A percentile compares a stretch with the other conserved stretches of the same genome.
Conservation (phyloP, 23 tunicate species). For the Aplidium turbinatum region DNA sequence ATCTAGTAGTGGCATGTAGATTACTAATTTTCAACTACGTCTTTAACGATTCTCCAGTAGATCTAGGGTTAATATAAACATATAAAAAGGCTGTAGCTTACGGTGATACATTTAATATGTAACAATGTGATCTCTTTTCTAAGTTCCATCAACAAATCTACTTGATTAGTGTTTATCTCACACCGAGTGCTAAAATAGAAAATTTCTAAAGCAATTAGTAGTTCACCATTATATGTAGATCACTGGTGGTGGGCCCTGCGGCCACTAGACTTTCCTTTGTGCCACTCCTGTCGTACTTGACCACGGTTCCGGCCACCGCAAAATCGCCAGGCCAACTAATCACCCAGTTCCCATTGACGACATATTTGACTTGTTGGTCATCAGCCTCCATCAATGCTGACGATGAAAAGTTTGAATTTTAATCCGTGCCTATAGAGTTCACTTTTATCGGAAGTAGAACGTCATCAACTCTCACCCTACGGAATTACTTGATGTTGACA, state of each 20-base stretch:
- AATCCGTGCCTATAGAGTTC: too few relatives aligned
- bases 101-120: too few relatives aligned
- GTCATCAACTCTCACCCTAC: too few relatives aligned
- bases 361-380: slow-evolving; percentile 37
- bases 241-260: slow-evolving; percentile 60
- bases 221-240: slow-evolving; percentile 67
- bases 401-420: too few relatives aligned
- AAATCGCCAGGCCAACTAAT: slow-evolving; percentile 60
- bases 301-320: slow-evolving; percentile 55
- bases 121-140: too few relatives aligned
- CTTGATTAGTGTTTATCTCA: too few relatives aligned
- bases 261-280: slow-evolving; percentile 35
- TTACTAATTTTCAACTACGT: not conserved
- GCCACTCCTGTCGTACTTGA: slow-evolving; percentile 34
- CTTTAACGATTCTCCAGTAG: not conserved
- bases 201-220: not conserved
- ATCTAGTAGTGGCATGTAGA: slow-evolving; percentile 16
- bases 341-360: slow-evolving; percentile 73
- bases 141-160: too few relatives aligned
- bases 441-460: too few relatives aligned
- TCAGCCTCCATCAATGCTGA: slow-evolving; percentile 66
- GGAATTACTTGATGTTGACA: too few relatives aligned
- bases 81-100: too few relatives aligned
- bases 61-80: too few relatives aligned
- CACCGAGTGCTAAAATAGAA: too few relatives aligned